Evolutionary conservation across 2,797 vertebrate species (phyloP).

Genomic region (Margarornis squamiger): DNA sequence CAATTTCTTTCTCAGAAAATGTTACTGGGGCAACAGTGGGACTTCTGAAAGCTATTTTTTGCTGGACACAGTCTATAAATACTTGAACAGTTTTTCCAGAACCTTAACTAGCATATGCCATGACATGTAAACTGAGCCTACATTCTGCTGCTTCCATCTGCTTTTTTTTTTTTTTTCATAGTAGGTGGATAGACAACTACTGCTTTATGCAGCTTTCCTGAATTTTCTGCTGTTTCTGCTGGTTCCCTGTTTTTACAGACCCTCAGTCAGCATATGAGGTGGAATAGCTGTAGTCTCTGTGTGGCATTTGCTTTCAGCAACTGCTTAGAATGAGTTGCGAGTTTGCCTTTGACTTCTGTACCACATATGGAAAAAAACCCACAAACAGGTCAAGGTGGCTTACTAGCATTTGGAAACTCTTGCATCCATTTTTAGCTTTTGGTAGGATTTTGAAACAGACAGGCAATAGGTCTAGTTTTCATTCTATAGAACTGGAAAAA

Average conservation of each 20-base stretch:
- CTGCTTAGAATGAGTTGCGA: background rate
- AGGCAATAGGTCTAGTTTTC: background rate
- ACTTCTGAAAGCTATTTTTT: background rate
- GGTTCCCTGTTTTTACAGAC: background rate
- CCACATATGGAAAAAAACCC: background rate
- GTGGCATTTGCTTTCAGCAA: background rate
- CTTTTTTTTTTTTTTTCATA: background rate
- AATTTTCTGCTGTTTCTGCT: background rate
- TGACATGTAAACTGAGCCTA: background rate
- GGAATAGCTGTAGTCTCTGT: background rate
- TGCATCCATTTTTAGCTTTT: background rate
- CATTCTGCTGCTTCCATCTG: background rate
- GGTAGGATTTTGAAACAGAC: background rate
- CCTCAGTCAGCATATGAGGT: background rate
- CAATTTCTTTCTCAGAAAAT: background rate
- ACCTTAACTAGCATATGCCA: background rate
- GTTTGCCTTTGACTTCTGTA: background rate
- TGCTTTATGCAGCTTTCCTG: background rate
- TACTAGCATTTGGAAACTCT: background rate
- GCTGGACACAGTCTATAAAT: background rate
- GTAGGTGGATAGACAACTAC: background rate
- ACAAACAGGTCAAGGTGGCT: background rate
- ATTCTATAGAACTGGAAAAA: background rate
- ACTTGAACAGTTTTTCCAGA: conserved; percentile 4
- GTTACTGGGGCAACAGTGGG: background rate